phyloP scores from a whole-genome alignment of 2,113 vertebrate species.

The Neodontobutis hainanensis region DNA sequence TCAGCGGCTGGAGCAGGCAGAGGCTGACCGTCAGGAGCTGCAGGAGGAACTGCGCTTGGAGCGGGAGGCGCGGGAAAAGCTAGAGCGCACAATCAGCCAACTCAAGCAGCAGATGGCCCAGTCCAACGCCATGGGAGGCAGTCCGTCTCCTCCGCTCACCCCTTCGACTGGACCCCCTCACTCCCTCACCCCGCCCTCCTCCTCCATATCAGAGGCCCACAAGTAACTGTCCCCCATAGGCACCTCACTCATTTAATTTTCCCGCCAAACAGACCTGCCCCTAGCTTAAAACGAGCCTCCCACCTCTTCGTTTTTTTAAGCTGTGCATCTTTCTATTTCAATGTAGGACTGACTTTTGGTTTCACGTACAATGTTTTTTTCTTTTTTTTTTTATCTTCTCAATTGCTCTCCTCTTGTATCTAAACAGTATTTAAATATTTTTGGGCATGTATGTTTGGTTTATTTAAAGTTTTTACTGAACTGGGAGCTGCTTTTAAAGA shows the following conservation, averaged over 20 bases:
- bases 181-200: conserved; percentile 54
- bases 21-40: conserved; percentile 92
- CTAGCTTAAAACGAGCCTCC: conserved; percentile 37
- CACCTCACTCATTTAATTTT: conserved; percentile 2
- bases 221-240: conserved; percentile 63
- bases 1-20: conserved; percentile 89
- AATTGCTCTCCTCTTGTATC: conserved; percentile 27
- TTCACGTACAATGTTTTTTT: conserved; percentile 55
- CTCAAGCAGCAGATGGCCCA: conserved; percentile 89
- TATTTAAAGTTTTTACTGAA: conserved; percentile 76
- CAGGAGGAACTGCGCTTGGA: conserved; percentile 92
- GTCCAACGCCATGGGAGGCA: conserved; percentile 65
- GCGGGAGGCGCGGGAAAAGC: conserved; percentile 89
- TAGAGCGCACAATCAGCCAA: conserved; percentile 91
- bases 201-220: conserved; percentile 60
- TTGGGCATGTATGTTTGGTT: conserved; percentile 68
- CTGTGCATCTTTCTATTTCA: conserved; percentile 48
- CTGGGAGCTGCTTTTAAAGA: conserved; percentile 69
- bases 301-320: conserved; percentile 28
- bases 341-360: conserved; percentile 56
- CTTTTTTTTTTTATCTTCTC: conserved; percentile 21
- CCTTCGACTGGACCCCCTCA: conserved; percentile 60
- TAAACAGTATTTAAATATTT: conserved; percentile 75
- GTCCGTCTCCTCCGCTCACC: conserved; percentile 71
- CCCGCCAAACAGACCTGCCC: conserved; percentile 52